Percentiles rank a stretch among this genome's conserved stretches.
Conservation (phyloP, 2,888 invertebrate species). For the Agonum fuliginosum region DNA sequence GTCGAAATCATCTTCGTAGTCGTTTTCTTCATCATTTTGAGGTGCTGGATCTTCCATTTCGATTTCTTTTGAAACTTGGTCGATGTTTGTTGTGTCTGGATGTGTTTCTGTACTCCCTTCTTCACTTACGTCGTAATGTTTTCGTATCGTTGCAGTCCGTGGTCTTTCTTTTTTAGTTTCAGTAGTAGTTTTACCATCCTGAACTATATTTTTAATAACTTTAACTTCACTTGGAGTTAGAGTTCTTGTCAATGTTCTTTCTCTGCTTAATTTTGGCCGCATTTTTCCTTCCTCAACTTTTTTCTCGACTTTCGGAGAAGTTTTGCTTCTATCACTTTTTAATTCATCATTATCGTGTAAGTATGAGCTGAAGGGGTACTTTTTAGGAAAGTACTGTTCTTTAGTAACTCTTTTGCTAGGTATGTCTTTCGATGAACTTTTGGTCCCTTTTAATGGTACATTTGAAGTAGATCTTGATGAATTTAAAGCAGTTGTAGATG, state of each 20-base stretch:
- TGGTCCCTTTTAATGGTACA: conserved; percentile 37
- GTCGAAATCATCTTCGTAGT: conserved; percentile 77
- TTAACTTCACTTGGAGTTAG: conserved; percentile 62
- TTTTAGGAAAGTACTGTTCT: conserved; percentile 69
- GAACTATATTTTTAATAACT: conserved; percentile 45
- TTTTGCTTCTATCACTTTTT: conserved; percentile 63
- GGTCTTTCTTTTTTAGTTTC: conserved; percentile 67
- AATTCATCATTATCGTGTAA: conserved; percentile 45
- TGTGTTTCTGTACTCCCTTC: conserved; percentile 54
- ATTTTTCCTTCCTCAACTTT: not conserved
- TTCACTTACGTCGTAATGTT: conserved; percentile 54
- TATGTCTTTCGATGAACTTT: conserved; percentile 45
- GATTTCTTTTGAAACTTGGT: not conserved
- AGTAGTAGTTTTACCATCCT: not conserved
- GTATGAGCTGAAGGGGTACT: conserved; percentile 48
- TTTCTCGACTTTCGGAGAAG: conserved; percentile 59
- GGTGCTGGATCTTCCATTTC: not conserved
- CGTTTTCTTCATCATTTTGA: conserved; percentile 61
- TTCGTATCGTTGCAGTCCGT: conserved; percentile 70
- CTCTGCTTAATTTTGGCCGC: conserved; percentile 49
- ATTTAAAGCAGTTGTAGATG: not conserved
- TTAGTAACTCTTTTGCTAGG: conserved; percentile 68
- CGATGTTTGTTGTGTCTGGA: conserved; percentile 53
- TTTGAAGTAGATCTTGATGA: conserved; percentile 33
- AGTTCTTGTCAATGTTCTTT: conserved; percentile 61